Evolutionary conservation across 1,140 invertebrate genomes (phyloP), one percentile per base, ranked within the genome.

Genomic region (Steinernema khuongi): DNA sequence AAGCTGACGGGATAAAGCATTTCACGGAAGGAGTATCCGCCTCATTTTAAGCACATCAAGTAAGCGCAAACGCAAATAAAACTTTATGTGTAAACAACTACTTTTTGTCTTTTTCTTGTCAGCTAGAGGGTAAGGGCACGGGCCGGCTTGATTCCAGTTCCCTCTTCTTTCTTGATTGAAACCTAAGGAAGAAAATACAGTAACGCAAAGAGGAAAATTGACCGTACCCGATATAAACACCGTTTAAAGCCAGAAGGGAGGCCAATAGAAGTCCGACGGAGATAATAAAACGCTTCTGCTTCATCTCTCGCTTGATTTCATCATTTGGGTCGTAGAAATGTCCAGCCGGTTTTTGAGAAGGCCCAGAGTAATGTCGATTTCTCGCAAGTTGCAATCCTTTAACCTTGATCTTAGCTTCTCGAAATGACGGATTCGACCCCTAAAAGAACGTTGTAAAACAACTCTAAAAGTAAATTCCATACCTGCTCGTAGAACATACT

Each of bases 81-180:
- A 41, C 7, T 41, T 41, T 41, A 41, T 41, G 7, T 11, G n/a
- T n/a, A 41, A 41, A 41, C 7, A 41, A 41, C 36, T 11, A 41
- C 36, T 7, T 7, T 11, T 41, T 14, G 26, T 60, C 7, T 26
- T 60, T n/a, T n/a, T 60, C 26, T n/a, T n/a, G 50, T 60, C 50
- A 22, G 19, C 7, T 60, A 22, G 36, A 7, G 26, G 50, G 7
- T 26, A 60, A 22, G 11, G 50, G 50, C 50, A 26, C 50, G 7
- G 50, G 50, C 26, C 50, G 14, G 50, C 50, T 60, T 22, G 50
- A 60, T n/a, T 60, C 22, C 50, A 60, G 26, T 60, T 60, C 50
- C 26, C 22, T 7, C 26, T 26, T 60, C 50, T 60, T 60, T 4
- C 14, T 26, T 26, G 50, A 60, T 22, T 60, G 50, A 22, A 60